Evolutionary conservation across 1,140 invertebrate genomes (phyloP), one percentile per base, ranked within the genome.

Genomic region (Neodiprion fabricii): DNA sequence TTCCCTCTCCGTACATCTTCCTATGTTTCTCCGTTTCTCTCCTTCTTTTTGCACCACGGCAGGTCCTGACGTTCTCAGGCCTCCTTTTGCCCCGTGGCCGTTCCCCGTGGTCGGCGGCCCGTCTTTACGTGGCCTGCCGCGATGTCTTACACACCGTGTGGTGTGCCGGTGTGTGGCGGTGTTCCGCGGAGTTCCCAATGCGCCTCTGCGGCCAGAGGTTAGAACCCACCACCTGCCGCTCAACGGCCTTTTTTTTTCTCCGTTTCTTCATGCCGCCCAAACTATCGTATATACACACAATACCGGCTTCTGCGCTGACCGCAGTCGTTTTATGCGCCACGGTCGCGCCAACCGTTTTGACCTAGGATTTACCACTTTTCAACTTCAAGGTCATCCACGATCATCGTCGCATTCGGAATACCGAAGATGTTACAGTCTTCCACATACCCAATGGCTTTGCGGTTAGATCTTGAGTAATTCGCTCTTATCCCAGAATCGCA

Each of bases 11-110:
- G 28, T 40, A 40, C 5, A 40, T 40, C 28, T 40, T 40, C 28
- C 28, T 40, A 61, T 61, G 11, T 17, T 17, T 61, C 53, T 61
- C 11, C 53, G 53, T 61, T 61, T 61, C 53, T 61, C 53, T 61
- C n/a, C n/a, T 14, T 17, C n/a, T 17, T 12, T 12, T 17, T 61
- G 11, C 11, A 12, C 28, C 28, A 12, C 11, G 53, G 11, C 11
- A 17, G 53, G 11, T 17, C 53, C 28, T 61, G 11, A 17, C 11
- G 53, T 61, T 61, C 53, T 61, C 53, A 61, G 53, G 53, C 53
- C 53, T 61, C 53, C 53, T 61, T 61, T 61, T 61, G 53, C 53
- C 53, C 53, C 53, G 53, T 61, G 53, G 53, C n/a, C 53, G 53
- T 61, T 61, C 28, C 28, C 28, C 53, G 53, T 61, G 11, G 11